Evolutionary conservation across 2,797 vertebrate species (phyloP), one percentile per base, ranked within the genome.

Genomic region (Urocyon cinereoargenteus): DNA sequence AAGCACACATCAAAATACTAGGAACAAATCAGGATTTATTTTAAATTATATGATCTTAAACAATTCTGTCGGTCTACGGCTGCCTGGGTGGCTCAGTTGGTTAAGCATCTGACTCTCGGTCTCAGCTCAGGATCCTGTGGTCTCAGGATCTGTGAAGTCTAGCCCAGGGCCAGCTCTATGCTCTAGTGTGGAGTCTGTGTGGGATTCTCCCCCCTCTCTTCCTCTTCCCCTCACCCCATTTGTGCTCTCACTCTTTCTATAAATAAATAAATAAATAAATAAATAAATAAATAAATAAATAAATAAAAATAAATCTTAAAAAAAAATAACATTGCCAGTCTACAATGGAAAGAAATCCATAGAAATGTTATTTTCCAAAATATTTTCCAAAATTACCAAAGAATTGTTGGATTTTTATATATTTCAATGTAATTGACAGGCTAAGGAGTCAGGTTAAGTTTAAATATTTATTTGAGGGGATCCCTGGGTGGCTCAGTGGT

Each of bases 1-100:
- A 91, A 85, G 64, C n/a, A 93, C 95, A 53, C 57, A 86, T 57
- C 64, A 93, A 96, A 94, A 85, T 94, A 78, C 88, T 70, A 92
- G 51, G 34, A 96, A 49, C 78, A 77, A 91, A 87, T 92, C 16
- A 66, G 73, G 55, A 81, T 24, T 92, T 62, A 83, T 87, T 94
- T 94, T 91, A 96, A 96, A 77, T 8, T 15, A 79, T 15, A 19
- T 73, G 28, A 83, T 84, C 62, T 62, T 91, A 61, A 61, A 57
- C 55, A 59, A 40, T 18, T 45, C 5, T 57, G 26, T 83, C 28
- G 12, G 45, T 72, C 64, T 40, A 51, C 8, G 9, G n/a, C n/a
- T 2, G 0, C 34, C 18, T 68, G 66, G 9, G 18, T 68, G 66
- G n/a, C n/a, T 68, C 66, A 34, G 18, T 68, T 9, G 1, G n/a